Evolutionary conservation across 2,888 invertebrate species (phyloP), one percentile per base, ranked within the genome.

Genomic region (Anticlea derivata): DNA sequence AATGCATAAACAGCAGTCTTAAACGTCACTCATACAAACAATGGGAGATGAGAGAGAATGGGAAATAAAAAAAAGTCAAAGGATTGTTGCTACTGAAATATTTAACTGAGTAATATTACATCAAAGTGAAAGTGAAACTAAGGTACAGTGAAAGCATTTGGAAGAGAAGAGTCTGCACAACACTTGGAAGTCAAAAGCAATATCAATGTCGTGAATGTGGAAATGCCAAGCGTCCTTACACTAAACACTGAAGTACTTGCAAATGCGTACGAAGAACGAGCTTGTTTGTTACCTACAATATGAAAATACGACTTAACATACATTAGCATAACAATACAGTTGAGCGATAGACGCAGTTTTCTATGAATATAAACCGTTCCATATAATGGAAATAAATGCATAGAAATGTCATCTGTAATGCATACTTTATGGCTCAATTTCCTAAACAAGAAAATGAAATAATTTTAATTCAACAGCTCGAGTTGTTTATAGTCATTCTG

Each of bases 321-420:
- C 48, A 63, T 65, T 61, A 59, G 29, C 63, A 65, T 60, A 45
- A 63, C 65, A 65, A 63, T 63, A 44, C 27, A 22, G 41, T 43
- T 39, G 35, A 22, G 39, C 31, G 44, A 44, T 40, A 34, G 50
- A 46, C 50, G 48, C 30, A 41, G 51, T 50, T 50, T 48, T 46
- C 43, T 52, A 58, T 58, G 54, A 61, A 61, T 56, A 50, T 55
- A 54, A 55, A 54, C 47, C 41, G 31, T 50, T 13, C 12, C 17
- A 31, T 12, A 27, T 24, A 35, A 30, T 39, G 39, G 34, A 30
- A 45, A 39, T 11, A 20, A 34, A 52, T 43, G 29, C 51, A 41
- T 29, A 41, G 37, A 33, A 37, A 46, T 41, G 30, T 26, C 40
- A 51, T 46, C 20, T 30, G 31, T 39, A 30, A 27, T 20, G 12